phyloP scores from a whole-genome alignment of 2,797 vertebrate genomes.

The Schizopygopsis malacanthus region DNA sequence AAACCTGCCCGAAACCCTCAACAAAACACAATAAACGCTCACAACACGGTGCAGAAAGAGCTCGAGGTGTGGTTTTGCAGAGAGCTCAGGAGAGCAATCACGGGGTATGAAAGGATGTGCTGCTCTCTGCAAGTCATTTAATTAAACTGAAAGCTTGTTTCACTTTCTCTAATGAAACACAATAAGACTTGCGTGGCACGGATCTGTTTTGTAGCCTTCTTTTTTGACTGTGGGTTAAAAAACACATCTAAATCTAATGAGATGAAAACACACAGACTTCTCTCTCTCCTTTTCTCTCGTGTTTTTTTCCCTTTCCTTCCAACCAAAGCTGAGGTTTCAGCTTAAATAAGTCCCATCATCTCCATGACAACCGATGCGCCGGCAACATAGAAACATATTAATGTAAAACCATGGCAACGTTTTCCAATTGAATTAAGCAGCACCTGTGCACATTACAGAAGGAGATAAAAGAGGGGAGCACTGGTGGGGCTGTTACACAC shows the following conservation, averaged over 20 bases:
- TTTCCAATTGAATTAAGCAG: slow-evolving; percentile 83
- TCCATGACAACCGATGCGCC: slow-evolving; percentile 96
- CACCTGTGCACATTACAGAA: slow-evolving; percentile 83
- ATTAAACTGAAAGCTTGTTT: slow-evolving; percentile 59
- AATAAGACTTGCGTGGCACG: slow-evolving; percentile 57
- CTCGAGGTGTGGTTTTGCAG: slow-evolving; percentile 52
- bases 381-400: slow-evolving; percentile 90
- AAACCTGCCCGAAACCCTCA: slow-evolving; percentile 50
- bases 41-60: slow-evolving; percentile 47
- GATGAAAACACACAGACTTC: slow-evolving; percentile 67
- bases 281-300: slow-evolving; percentile 8
- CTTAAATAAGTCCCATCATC: slow-evolving; percentile 87
- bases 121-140: slow-evolving; percentile 61
- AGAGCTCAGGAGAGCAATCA: slow-evolving; percentile 60
- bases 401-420: slow-evolving; percentile 84
- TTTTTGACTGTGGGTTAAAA: slow-evolving; percentile 64
- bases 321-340: slow-evolving; percentile 85
- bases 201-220: slow-evolving; percentile 64
- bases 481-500: slow-evolving; percentile 58
- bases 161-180: slow-evolving; percentile 59
- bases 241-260: slow-evolving; percentile 77
- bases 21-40: slow-evolving; percentile 44
- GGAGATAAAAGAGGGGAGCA: slow-evolving; percentile 73
- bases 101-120: slow-evolving; percentile 60
- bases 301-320: slow-evolving; percentile 63